phyloP scores from a whole-genome alignment of 1,140 invertebrate genomes.

The Apis laboriosa region DNA sequence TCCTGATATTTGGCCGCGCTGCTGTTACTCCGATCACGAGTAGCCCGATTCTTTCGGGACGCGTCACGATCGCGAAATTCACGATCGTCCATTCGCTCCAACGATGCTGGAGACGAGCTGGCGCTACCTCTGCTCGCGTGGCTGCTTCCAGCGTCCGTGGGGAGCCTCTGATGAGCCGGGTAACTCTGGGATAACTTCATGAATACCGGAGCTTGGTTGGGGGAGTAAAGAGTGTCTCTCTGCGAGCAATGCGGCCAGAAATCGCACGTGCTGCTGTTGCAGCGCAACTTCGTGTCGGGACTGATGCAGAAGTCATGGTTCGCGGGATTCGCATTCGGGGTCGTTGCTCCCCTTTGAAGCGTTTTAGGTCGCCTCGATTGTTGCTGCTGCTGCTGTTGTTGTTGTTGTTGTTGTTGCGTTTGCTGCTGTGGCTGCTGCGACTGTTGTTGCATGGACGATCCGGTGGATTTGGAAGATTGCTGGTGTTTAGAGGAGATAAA shows the following conservation, averaged over 20 bases:
- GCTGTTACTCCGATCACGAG: slow-evolving; percentile 45
- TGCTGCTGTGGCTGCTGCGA: slow-evolving; percentile 59
- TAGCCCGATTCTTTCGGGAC: slow-evolving; percentile 56
- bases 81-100: slow-evolving; percentile 74
- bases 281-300: slow-evolving; percentile 75
- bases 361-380: slow-evolving; percentile 71
- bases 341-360: slow-evolving; percentile 80
- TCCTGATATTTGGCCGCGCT: slow-evolving; percentile 58
- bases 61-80: slow-evolving; percentile 59
- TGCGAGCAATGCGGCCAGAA: slow-evolving; percentile 83
- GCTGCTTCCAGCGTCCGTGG: slow-evolving; percentile 59
- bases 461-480: slow-evolving; percentile 54
- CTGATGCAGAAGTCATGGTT: slow-evolving; percentile 69
- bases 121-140: slow-evolving; percentile 70
- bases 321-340: slow-evolving; percentile 72
- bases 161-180: slow-evolving; percentile 79
- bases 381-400: slow-evolving; percentile 66
- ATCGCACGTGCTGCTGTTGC: slow-evolving; percentile 82
- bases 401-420: slow-evolving; percentile 64
- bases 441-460: slow-evolving; percentile 56
- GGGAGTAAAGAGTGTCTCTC: slow-evolving; percentile 76
- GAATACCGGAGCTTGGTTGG: slow-evolving; percentile 69
- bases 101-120: slow-evolving; percentile 74
- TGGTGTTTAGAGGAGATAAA: slow-evolving; percentile 79
- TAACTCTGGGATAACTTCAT: slow-evolving; percentile 83